These are phyloP conservation scores for Tinamus major DNA, from an alignment of 2,797 vertebrate genomes.

Conservation along the genomic window DNA sequence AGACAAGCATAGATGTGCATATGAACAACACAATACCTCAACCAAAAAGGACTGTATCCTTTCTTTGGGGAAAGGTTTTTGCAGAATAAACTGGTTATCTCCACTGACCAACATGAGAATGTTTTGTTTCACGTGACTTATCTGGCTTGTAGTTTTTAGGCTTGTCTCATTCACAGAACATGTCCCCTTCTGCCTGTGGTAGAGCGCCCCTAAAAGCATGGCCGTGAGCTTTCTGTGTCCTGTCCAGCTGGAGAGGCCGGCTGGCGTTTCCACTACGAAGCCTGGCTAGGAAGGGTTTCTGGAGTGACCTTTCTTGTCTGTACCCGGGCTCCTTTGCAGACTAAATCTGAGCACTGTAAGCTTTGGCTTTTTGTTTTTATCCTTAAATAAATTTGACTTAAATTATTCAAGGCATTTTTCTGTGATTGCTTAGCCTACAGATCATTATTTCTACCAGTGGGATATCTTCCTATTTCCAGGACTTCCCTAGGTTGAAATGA, in stretches of 20 bases:
- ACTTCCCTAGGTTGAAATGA: not conserved
- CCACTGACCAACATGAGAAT: not conserved
- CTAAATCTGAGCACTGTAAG: not conserved
- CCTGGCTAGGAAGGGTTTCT: not conserved
- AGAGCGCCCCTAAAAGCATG: not conserved
- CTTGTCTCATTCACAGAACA: slow-evolving; percentile 24
- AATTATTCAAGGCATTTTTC: not conserved
- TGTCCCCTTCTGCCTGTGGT: not conserved
- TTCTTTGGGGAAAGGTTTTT: not conserved
- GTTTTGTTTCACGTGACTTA: not conserved
- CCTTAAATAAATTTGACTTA: not conserved
- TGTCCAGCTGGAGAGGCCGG: not conserved
- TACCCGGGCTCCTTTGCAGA: not conserved
- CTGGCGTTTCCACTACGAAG: not conserved
- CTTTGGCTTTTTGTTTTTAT: not conserved
- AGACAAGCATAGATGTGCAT: not conserved
- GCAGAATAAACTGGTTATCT: not conserved
- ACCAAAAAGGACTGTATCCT: not conserved
- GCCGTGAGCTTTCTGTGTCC: not conserved
- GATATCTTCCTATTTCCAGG: not conserved
- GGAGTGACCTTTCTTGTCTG: not conserved
- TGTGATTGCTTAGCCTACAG: not conserved
- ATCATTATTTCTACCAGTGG: not conserved
- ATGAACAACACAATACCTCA: not conserved
- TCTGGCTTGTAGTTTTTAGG: not conserved